Percentiles rank a stretch among this genome's conserved stretches.
Conservation (phyloP, 2,888 invertebrate species). For the Aphodius sticticus region DNA sequence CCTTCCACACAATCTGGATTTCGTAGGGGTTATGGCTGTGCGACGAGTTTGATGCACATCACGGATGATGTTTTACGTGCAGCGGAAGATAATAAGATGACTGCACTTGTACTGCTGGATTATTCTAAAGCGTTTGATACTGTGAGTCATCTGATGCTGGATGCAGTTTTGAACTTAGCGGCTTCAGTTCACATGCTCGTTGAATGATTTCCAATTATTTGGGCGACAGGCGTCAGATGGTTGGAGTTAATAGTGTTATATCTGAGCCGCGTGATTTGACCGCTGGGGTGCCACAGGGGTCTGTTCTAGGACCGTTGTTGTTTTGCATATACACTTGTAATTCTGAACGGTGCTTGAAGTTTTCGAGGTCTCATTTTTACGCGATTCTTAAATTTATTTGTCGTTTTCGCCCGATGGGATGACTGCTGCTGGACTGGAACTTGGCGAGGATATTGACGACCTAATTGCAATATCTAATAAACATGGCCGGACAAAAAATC, state of each 20-base stretch:
- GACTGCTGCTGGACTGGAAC: background rate
- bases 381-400: background rate
- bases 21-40: slow-evolving; percentile 28
- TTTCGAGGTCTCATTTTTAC: background rate
- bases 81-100: no score
- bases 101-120: no score
- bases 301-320: background rate
- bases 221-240: background rate
- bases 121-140: background rate
- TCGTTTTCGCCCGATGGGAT: background rate
- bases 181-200: background rate
- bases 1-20: slow-evolving; percentile 30
- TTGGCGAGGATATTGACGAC: background rate
- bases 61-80: background rate
- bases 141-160: background rate
- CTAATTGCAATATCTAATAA: background rate
- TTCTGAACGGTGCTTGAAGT: background rate
- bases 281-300: background rate
- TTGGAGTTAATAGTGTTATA: background rate
- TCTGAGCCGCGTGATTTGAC: background rate
- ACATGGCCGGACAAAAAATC: background rate
- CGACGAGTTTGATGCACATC: background rate
- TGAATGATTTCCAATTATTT: background rate
- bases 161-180: background rate
- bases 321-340: background rate